phyloP scores from a whole-genome alignment of 1,140 invertebrate genomes.

The Heliconius himera region DNA sequence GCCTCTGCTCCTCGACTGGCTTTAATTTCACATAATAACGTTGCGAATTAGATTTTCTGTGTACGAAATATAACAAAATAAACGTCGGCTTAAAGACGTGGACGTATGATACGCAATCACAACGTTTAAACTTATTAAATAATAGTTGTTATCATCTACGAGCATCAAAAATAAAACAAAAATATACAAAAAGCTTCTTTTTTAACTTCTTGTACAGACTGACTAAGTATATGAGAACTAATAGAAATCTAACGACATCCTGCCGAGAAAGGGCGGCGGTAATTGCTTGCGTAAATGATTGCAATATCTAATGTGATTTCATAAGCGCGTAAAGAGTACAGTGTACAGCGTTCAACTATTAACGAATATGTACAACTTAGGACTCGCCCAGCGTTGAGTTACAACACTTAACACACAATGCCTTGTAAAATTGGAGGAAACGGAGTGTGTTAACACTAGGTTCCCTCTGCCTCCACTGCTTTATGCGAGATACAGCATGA shows the following conservation, averaged over 20 bases:
- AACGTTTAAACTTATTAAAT: background rate
- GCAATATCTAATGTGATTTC: constrained; percentile 49
- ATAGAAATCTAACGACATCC: constrained; percentile 37
- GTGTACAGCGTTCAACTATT: constrained; percentile 51
- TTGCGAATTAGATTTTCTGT: background rate
- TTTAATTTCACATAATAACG: no score
- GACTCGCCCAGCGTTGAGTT: no score
- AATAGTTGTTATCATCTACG: background rate
- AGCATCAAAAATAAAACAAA: background rate
- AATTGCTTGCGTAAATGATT: constrained; percentile 49
- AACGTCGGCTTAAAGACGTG: background rate
- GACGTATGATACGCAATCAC: background rate
- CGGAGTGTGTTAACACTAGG: no score
- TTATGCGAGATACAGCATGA: no score
- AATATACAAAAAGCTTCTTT: background rate
- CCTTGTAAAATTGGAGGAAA: no score
- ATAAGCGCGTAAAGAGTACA: constrained; percentile 34
- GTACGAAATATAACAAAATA: background rate
- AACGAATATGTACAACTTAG: background rate
- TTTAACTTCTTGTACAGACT: background rate
- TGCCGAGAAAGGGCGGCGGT: constrained; percentile 46
- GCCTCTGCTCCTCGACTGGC: no score
- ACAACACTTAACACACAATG: no score
- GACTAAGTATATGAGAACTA: background rate
- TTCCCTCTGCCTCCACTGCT: no score